Evolutionary conservation across 2,888 invertebrate genomes (phyloP).

Genomic region (Sussaba pulchella): DNA sequence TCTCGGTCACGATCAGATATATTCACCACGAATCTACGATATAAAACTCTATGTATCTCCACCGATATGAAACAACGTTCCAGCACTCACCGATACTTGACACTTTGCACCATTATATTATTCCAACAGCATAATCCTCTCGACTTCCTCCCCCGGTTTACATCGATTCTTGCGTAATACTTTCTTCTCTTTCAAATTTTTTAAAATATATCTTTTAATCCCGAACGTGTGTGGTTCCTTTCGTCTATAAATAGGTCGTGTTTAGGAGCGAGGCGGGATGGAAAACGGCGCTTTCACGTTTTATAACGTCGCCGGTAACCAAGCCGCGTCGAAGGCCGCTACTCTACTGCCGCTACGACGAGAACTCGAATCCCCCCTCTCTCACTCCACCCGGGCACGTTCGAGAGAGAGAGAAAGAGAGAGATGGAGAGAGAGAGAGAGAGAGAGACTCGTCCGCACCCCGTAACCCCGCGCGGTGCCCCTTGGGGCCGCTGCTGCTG

Average conservation of each 20-base stretch:
- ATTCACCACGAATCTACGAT: background rate
- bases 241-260: constrained; percentile 51
- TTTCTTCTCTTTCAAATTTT: background rate
- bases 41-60: too few species aligned
- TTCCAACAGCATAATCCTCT: constrained; percentile 33
- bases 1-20: constrained; percentile 12
- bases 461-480: constrained; percentile 16
- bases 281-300: constrained; percentile 67
- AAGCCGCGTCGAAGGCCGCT: constrained; percentile 83
- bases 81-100: constrained; percentile 9
- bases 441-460: background rate
- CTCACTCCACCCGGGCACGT: constrained; percentile 61
- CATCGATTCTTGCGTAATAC: background rate
- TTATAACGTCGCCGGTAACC: constrained; percentile 72
- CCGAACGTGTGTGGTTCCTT: background rate
- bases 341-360: constrained; percentile 82
- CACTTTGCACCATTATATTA: constrained; percentile 45
- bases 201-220: too few species aligned
- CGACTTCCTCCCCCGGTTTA: background rate
- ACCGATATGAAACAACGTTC: constrained; percentile 2
- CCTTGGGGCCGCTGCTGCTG: constrained; percentile 30
- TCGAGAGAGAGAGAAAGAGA: too few species aligned
- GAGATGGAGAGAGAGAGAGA: too few species aligned
- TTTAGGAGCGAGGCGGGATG: constrained; percentile 42
- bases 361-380: constrained; percentile 71